Evolutionary conservation across 2,888 invertebrate species (phyloP).

Genomic region (Monoplex corrugatus): DNA sequence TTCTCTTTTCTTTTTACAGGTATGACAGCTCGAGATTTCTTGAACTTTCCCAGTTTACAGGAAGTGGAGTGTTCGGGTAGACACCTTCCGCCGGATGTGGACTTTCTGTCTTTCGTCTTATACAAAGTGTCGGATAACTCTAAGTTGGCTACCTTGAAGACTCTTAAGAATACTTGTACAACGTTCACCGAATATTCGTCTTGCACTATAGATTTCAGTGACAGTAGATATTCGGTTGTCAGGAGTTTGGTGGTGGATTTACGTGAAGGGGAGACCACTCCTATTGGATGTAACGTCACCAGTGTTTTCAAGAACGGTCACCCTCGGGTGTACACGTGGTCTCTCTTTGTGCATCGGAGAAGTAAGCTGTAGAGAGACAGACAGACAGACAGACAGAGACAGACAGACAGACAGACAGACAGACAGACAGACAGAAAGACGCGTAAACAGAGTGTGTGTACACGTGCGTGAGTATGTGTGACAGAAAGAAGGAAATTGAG

Average conservation of each 20-base stretch:
- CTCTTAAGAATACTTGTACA: neutral
- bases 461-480: too few species aligned
- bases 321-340: neutral
- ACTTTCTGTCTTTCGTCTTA: neutral
- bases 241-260: neutral
- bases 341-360: neutral
- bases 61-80: neutral
- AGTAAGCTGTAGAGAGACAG: neutral
- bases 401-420: neutral
- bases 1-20: neutral
- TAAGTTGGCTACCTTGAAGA: neutral
- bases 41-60: neutral
- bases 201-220: neutral
- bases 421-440: neutral
- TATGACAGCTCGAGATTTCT: slow-evolving; percentile 2
- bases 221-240: neutral
- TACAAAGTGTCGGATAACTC: neutral
- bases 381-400: neutral
- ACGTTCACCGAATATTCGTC: slow-evolving; percentile 4
- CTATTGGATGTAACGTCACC: slow-evolving; percentile 8
- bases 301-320: neutral
- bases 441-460: too few species aligned
- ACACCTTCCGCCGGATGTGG: neutral
- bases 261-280: neutral
- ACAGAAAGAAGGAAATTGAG: too few species aligned